Evolutionary conservation across 2,888 invertebrate genomes (phyloP).

Genomic region (Ormyrus thymus): DNA sequence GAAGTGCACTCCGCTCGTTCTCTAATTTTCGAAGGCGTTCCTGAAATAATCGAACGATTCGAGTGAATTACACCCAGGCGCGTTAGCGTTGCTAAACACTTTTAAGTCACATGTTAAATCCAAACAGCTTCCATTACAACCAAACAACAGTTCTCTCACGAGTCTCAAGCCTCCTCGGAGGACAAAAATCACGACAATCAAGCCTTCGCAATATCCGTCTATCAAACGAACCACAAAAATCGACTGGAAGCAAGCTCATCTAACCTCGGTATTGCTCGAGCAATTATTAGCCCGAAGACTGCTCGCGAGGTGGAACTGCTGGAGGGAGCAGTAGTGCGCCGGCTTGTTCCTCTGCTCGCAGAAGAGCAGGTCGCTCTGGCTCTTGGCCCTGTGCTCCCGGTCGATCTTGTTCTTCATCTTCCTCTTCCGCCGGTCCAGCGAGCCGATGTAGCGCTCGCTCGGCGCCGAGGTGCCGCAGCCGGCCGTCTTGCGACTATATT

Average conservation of each 20-base stretch:
- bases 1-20: conserved; percentile 90
- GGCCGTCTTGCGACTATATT: too few species aligned
- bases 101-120: too few species aligned
- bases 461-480: neutral
- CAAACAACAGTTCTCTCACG: too few species aligned
- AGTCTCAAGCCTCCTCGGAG: too few species aligned
- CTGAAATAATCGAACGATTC: conserved; percentile 73
- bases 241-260: neutral
- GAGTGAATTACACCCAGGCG: neutral
- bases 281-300: conserved; percentile 65
- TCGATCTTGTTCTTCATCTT: conserved; percentile 66
- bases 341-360: conserved; percentile 60
- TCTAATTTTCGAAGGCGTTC: conserved; percentile 90
- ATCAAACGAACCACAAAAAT: conserved; percentile 1
- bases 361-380: conserved; percentile 67
- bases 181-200: too few species aligned
- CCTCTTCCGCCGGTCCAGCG: conserved; percentile 66
- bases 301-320: conserved; percentile 66
- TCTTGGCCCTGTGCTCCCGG: conserved; percentile 67
- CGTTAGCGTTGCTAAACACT: too few species aligned
- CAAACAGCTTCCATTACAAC: too few species aligned
- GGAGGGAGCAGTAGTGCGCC: conserved; percentile 64
- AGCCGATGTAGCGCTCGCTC: conserved; percentile 61
- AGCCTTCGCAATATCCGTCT: neutral
- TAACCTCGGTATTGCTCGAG: conserved; percentile 69